Percentiles rank a stretch among this genome's conserved stretches.
phyloP scores from a whole-genome alignment of 1,140 invertebrate genomes.

The Polypedilum vanderplanki region DNA sequence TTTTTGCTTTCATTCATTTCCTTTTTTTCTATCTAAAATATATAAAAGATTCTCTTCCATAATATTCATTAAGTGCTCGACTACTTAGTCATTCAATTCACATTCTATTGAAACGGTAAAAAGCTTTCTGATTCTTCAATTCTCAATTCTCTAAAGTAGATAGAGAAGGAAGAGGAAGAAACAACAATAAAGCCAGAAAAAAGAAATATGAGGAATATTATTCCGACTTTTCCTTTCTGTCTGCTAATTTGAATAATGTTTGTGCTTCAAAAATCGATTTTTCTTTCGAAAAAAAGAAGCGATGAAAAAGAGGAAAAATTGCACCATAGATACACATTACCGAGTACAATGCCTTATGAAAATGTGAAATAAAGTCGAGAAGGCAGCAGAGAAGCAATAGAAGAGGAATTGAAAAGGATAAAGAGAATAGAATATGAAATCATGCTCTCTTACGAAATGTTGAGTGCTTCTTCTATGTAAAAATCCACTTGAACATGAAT shows the following conservation, averaged over 20 bases:
- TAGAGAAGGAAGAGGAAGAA: neutral
- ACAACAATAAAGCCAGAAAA: neutral
- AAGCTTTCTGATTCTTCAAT: neutral
- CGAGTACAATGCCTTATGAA: slow-evolving; percentile 17
- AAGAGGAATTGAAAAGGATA: neutral
- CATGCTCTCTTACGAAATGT: neutral
- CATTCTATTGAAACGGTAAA: neutral
- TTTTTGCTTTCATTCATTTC: no score
- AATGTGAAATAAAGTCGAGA: neutral
- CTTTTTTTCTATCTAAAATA: no score
- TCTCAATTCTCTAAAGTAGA: neutral
- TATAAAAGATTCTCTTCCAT: neutral
- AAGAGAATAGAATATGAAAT: slow-evolving; percentile 4
- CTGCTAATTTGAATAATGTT: slow-evolving; percentile 19
- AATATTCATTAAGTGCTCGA: slow-evolving; percentile 7
- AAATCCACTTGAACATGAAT: slow-evolving; percentile 25
- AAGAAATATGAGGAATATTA: neutral
- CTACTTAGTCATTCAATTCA: slow-evolving; percentile 1
- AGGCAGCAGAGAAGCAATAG: neutral
- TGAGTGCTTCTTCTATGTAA: slow-evolving; percentile 21
- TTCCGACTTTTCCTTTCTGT: neutral
- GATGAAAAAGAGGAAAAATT: neutral
- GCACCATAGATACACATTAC: slow-evolving; percentile 10
- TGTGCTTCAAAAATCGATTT: slow-evolving; percentile 18
- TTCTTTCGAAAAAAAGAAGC: neutral